Evolutionary conservation across 2,113 vertebrate genomes (phyloP), one percentile per base, ranked within the genome.

Genomic region (Crypturellus undulatus): DNA sequence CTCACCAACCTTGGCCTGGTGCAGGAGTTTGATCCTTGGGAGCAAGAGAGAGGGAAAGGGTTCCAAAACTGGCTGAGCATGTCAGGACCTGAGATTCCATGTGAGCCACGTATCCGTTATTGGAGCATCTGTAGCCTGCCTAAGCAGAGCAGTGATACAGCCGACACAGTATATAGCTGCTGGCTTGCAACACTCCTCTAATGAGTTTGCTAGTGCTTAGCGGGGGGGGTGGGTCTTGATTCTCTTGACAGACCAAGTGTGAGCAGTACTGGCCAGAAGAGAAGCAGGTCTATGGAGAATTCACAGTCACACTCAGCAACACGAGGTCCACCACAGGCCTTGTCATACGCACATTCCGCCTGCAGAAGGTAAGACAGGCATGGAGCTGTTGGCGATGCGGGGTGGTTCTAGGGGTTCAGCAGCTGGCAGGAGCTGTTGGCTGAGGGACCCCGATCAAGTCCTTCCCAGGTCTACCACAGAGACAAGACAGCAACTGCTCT

Each of bases 241-340:
- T 45, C 59, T 90, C 11, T 84, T 92, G 52, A 65, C 92, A 97
- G 97, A 73, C 75, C 26, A 97, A 97, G 71, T 97, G 97, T 3
- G 93, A 96, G 42, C 78, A 96, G 52, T 97, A 97, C 3, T 97
- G 96, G 97, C 96, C 97, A 30, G 94, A 97, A 63, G 70, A 94
- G 9, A 69, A 90, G 14, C 62, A 96, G 59, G 73, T 88, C n/a
- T 97, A 95, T 0, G 96, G 95, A 0, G 77, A 96, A 38, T 67
- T 97, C 84, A 96, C 88, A 0, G 96, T 97, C n/a, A 93, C 93
- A 10, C 77, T 95, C 54, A 82, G 30, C 75, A 93, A 90, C 71
- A 90, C 38, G 6, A 90, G 75, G 84, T 91, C 83, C 49, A 94
- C 93, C n/a, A 95, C 32, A 0, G 84, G 93, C 38, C 72, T 97